Percentiles rank a stretch among this genome's conserved stretches.
phyloP scores from a whole-genome alignment of 2,113 vertebrate species.

The Andinoacara biseriatus region DNA sequence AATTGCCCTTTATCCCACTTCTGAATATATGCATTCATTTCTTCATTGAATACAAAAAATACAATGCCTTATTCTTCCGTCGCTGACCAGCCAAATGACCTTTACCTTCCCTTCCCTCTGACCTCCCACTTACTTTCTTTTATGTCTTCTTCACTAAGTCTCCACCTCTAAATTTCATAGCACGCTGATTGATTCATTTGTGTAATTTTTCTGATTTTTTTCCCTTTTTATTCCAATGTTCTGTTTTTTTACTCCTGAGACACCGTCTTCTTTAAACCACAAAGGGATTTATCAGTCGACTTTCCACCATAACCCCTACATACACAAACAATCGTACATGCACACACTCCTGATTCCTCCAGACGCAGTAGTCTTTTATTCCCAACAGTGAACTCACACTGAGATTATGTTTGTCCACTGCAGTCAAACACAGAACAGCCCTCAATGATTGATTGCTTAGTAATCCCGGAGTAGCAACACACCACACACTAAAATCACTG shows the following conservation, averaged over 20 bases:
- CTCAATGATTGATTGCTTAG: slow-evolving; percentile 72
- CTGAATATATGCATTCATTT: slow-evolving; percentile 59
- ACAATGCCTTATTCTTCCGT: slow-evolving; percentile 56
- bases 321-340: not conserved
- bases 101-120: slow-evolving; percentile 17
- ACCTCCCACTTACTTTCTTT: not conserved
- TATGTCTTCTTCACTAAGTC: slow-evolving; percentile 6
- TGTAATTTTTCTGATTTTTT: not conserved
- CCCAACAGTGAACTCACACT: slow-evolving; percentile 66
- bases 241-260: not conserved
- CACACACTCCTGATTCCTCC: slow-evolving; percentile 22
- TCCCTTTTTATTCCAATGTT: not conserved
- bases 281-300: not conserved
- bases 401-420: slow-evolving; percentile 71
- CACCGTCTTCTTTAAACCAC: slow-evolving; percentile 13
- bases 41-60: slow-evolving; percentile 15
- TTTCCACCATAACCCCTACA: not conserved
- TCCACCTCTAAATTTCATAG: slow-evolving; percentile 1
- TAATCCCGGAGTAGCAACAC: slow-evolving; percentile 57
- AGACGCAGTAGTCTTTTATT: slow-evolving; percentile 35
- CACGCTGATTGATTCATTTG: not conserved
- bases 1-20: slow-evolving; percentile 42
- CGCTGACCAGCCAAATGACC: slow-evolving; percentile 29
- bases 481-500: slow-evolving; percentile 36
- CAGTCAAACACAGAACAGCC: slow-evolving; percentile 67